Conservation (phyloP, 2,888 invertebrate species). For the Beris morrisii region DNA sequence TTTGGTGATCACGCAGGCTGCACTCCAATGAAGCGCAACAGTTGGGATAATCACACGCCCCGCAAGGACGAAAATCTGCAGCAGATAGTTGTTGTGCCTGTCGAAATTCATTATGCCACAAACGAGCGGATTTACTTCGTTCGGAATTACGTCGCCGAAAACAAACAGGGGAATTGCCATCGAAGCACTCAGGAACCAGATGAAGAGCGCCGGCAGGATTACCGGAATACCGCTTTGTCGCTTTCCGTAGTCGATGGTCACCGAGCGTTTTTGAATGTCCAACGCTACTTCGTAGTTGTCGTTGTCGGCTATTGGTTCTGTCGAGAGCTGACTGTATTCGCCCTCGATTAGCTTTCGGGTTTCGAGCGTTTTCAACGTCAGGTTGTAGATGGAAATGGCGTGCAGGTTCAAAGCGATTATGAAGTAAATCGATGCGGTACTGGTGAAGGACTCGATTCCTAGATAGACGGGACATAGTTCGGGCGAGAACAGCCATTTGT, state of each 20-base stretch:
- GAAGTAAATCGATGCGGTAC: constrained; percentile 62
- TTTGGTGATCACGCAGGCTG: constrained; percentile 29
- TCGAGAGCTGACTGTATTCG: constrained; percentile 31
- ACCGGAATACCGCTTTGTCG: constrained; percentile 58
- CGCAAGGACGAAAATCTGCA: constrained; percentile 37
- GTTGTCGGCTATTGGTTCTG: constrained; percentile 28
- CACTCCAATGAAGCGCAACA: constrained; percentile 32
- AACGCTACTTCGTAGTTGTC: constrained; percentile 42
- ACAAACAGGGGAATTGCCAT: constrained; percentile 59
- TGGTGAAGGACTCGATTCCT: constrained; percentile 61
- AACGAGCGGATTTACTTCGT: constrained; percentile 32
- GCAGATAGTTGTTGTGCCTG: constrained; percentile 36
- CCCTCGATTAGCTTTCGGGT: constrained; percentile 24
- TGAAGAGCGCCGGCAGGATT: constrained; percentile 59
- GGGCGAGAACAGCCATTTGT: constrained; percentile 60
- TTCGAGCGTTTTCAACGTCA: constrained; percentile 36
- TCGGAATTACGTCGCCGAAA: constrained; percentile 38
- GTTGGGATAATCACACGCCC: constrained; percentile 38
- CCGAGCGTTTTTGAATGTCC: constrained; percentile 52
- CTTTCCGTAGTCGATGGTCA: constrained; percentile 61
- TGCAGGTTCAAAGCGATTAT: constrained; percentile 62
- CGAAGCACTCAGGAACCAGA: constrained; percentile 63
- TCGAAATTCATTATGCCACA: constrained; percentile 40
- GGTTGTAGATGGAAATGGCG: constrained; percentile 57
- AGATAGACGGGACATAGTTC: constrained; percentile 60